Conservation (phyloP, 2,113 vertebrate species). For the Nesogale talazaci region DNA sequence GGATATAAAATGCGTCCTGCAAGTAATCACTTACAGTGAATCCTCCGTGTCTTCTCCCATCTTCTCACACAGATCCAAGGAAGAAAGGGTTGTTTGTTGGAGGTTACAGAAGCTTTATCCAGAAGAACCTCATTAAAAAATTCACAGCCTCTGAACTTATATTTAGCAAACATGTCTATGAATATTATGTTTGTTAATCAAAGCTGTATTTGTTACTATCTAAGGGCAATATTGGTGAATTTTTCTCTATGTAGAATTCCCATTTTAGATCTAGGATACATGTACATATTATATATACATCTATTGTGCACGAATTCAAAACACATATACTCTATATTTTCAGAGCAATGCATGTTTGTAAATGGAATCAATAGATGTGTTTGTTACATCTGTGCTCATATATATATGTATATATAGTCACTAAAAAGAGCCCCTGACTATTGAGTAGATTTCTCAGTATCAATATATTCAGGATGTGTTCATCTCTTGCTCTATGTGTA, state of each 20-base stretch:
- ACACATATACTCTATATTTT: no score
- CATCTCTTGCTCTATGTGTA: background rate
- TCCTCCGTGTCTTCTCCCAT: no score
- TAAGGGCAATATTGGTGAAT: background rate
- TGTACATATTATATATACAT: background rate
- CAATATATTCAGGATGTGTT: conserved; percentile 8
- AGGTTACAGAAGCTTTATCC: no score
- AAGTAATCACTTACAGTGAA: no score
- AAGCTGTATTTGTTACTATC: background rate
- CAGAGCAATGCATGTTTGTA: background rate
- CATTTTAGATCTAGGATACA: background rate
- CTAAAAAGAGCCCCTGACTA: background rate
- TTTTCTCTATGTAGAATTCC: background rate
- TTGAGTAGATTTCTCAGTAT: background rate
- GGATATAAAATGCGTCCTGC: no score
- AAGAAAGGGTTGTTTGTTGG: no score
- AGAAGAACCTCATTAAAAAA: no score
- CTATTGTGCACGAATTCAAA: no score
- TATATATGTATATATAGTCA: background rate
- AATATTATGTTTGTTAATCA: background rate
- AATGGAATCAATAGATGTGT: background rate
- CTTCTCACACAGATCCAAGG: no score
- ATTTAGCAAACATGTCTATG: background rate
- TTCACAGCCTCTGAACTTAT: no score
- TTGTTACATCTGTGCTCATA: background rate